Base-by-base conservation (phyloP, 2,113 vertebrate genomes). In the Crypturellus undulatus region DNA sequence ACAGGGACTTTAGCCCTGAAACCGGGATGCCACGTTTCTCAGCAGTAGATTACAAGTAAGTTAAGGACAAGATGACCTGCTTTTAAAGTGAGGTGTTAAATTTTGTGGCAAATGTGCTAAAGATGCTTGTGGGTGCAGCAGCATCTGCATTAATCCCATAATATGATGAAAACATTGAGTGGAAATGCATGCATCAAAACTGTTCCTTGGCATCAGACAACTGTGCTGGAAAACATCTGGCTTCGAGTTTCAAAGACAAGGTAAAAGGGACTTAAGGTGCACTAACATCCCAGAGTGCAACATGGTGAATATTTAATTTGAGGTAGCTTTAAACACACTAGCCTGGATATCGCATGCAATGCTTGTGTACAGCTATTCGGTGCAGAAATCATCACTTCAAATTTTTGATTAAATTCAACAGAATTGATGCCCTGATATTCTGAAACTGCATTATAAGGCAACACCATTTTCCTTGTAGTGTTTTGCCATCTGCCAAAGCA, bases 291-390 rank as follows among this genome's bases (percentile, higher is more conserved):
- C n/a, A 65, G 51, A 58, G 16, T 5, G 16, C 28, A 84, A 36
- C 11, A 54, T 10, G 67, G 22, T 13, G 62, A 22, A 56, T 32
- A 43, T 16, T 12, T 38, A 38, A 47, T 10, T 12, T 47, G 32
- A 78, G 8, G 36, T 14, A 58, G 13, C 28, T 87, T 87, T 38
- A 70, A 14, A n/a, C 20, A 15, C 20, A 22, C 20, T 24, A 42
- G 10, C 16, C 15, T 32, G 25, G 45, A 12, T 70, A 62, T 30
- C 18, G 32, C 60, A 21, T 0, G 0, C 9, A 10, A 43, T 3
- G 8, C 19, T 4, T 43, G 17, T 2, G 3, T 36, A 59, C 12
- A 90, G 22, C 25, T 90, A 32, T 11, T 8, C 12, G 43, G 34
- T 12, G 43, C 19, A 73, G 28, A 73, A 60, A 40, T 25, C 7